Conservation (phyloP, 2,888 invertebrate genomes). For the Bellardia pandia region DNA sequence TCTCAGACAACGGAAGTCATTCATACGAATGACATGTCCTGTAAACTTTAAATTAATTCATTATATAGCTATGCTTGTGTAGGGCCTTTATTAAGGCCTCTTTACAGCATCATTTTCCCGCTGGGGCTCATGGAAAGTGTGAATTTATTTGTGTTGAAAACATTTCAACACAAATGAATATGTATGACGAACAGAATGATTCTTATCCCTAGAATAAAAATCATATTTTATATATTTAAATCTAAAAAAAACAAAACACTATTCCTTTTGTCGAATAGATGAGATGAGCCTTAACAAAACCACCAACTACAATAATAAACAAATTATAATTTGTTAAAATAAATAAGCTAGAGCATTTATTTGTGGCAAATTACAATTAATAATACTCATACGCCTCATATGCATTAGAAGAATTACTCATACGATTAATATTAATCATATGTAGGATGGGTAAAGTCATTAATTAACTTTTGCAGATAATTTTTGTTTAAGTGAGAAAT, state of each 20-base stretch:
- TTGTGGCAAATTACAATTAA: conserved; percentile 59
- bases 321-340: conserved; percentile 40
- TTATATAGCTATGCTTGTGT: neutral
- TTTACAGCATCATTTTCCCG: too few species aligned
- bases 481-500: neutral
- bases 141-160: conserved; percentile 1
- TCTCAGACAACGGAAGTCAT: too few species aligned
- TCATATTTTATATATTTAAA: conserved; percentile 15
- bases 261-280: conserved; percentile 1
- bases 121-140: neutral
- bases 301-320: conserved; percentile 11
- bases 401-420: neutral
- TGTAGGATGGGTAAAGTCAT: neutral
- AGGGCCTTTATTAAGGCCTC: too few species aligned
- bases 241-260: conserved; percentile 26
- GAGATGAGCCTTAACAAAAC: neutral
- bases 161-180: neutral
- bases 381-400: conserved; percentile 57
- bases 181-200: neutral
- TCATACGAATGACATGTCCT: too few species aligned
- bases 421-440: conserved; percentile 49
- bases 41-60: neutral
- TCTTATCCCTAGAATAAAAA: too few species aligned
- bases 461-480: neutral
- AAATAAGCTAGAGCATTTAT: conserved; percentile 44